A percentile compares a stretch with the other conserved stretches of the same genome.
Evolutionary conservation across 2,888 invertebrate genomes (phyloP).

Genomic region (Mimas tiliae): DNA sequence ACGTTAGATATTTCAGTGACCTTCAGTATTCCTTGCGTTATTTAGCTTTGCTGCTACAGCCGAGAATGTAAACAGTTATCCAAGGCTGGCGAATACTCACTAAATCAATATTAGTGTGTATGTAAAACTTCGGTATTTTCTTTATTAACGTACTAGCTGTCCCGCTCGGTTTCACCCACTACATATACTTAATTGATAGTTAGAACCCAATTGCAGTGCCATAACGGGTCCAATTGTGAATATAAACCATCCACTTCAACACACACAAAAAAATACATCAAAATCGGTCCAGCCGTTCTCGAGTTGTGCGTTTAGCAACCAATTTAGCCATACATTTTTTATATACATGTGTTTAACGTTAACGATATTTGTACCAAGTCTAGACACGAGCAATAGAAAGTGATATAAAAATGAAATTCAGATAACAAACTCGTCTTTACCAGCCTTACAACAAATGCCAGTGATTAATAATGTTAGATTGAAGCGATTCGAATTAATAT

Average conservation of each 20-base stretch:
- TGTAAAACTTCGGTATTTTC: background rate
- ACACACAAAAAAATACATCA: too few species aligned
- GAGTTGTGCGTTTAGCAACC: too few species aligned
- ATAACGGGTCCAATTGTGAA: too few species aligned
- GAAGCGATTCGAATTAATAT: constrained; percentile 32
- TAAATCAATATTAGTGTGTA: background rate
- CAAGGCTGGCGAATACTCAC: background rate
- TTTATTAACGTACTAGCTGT: background rate
- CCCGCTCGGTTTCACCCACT: background rate
- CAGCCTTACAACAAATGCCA: background rate
- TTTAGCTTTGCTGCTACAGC: background rate
- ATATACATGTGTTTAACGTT: too few species aligned
- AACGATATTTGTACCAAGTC: too few species aligned
- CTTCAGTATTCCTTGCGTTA: background rate
- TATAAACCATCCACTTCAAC: too few species aligned
- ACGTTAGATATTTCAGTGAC: constrained; percentile 1
- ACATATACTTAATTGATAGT: too few species aligned
- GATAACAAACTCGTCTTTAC: background rate
- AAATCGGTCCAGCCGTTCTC: too few species aligned
- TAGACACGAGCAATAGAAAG: too few species aligned
- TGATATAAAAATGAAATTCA: background rate
- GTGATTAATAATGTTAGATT: constrained; percentile 28
- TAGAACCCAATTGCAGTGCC: too few species aligned
- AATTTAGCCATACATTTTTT: too few species aligned
- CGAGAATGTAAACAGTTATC: background rate